A percentile compares a stretch with the other conserved stretches of the same genome.
Conservation (phyloP, 2,113 vertebrate genomes). For the Gymnogyps californianus region DNA sequence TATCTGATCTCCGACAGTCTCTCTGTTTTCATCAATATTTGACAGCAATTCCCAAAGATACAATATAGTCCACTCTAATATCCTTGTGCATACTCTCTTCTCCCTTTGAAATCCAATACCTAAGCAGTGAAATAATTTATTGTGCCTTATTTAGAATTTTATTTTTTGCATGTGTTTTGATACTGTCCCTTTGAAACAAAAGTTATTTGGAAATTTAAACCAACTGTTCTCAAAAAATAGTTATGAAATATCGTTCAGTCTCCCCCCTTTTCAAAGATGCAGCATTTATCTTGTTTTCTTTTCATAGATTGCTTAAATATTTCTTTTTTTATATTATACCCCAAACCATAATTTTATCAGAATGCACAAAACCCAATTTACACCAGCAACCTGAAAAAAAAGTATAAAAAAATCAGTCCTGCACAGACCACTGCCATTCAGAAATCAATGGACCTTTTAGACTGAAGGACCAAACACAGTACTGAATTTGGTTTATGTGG, state of each 20-base stretch:
- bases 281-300: not conserved
- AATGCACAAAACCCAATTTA: not conserved
- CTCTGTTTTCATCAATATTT: slow-evolving; percentile 81
- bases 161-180: slow-evolving; percentile 79
- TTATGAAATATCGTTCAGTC: slow-evolving; percentile 64
- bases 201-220: slow-evolving; percentile 77
- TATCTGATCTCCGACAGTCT: slow-evolving; percentile 80
- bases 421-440: not conserved
- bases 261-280: slow-evolving; percentile 11
- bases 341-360: not conserved
- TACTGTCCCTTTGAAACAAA: slow-evolving; percentile 73
- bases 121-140: slow-evolving; percentile 82
- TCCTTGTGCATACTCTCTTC: slow-evolving; percentile 71
- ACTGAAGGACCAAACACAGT: not conserved
- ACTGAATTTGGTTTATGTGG: not conserved
- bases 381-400: not conserved
- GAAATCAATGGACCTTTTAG: not conserved
- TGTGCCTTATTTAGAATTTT: slow-evolving; percentile 79
- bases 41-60: slow-evolving; percentile 84
- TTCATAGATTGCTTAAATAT: not conserved
- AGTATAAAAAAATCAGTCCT: not conserved
- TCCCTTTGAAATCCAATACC: slow-evolving; percentile 81
- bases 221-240: slow-evolving; percentile 70
- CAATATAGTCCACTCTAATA: slow-evolving; percentile 77
- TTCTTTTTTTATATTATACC: not conserved